Evolutionary conservation across 1,140 invertebrate species (phyloP), one percentile per base, ranked within the genome.

Genomic region (Drosophila orosa): DNA sequence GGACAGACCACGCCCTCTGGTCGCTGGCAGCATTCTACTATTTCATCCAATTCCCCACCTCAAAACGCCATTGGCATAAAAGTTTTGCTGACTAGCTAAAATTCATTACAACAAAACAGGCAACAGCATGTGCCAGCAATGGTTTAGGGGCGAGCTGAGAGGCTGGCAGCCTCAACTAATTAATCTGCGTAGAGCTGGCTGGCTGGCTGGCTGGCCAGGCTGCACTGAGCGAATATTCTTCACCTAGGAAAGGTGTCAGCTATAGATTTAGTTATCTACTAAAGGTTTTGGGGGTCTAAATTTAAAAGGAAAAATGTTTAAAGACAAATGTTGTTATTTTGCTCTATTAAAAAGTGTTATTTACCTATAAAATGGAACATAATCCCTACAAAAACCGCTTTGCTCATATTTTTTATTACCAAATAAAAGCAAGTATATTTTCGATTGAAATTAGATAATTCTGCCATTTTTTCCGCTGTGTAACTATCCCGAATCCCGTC

Each of bases 61-160:
- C 60, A 60, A 62, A 77, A 58, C 68, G 74, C 78, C 84, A 89
- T 80, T 89, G 84, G 84, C 84, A 89, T 87, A 89, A 89, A 89
- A 89, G 80, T 89, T 89, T 89, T 89, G 84, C 84, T 89, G 84
- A 89, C 84, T 90, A 89, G 84, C 84, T 89, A 89, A 89, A 89
- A 89, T 89, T 89, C 84, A 89, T 89, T 89, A 89, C 84, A 89
- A 89, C 80, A 89, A 75, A 84, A 83, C 77, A 80, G 74, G 74
- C 60, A 75, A 75, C 65, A 86, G 71, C 83, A 87, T 86, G 82
- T 86, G 84, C 79, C 83, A 72, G 83, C 56, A 71, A 74, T 78
- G 78, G 59, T 57, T 55, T 37, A 45, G 33, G 47, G 40, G 27
- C 42, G 24, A 17, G 58, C 24, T 22, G 54, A 44, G 72, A 66